phyloP scores from a whole-genome alignment of 1,140 invertebrate species.

The Brachionus angularis region DNA sequence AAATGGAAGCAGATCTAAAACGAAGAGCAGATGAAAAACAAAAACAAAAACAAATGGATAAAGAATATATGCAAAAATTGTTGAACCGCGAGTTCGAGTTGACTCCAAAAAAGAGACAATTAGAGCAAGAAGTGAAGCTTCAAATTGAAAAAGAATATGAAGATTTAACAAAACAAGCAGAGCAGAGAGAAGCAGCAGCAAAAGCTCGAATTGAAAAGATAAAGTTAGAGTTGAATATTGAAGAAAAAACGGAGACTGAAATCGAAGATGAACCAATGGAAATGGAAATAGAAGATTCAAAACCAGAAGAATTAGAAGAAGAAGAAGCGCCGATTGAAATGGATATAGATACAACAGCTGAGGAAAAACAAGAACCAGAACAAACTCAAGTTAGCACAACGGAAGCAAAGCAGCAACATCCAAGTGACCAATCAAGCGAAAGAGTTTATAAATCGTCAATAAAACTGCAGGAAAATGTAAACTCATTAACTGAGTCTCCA shows the following conservation, averaged over 20 bases:
- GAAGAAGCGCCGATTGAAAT: background rate
- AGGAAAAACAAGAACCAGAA: background rate
- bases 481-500: background rate
- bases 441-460: conserved; percentile 4
- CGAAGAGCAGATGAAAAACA: conserved; percentile 31
- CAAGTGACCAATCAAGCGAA: background rate
- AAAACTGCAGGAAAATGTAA: background rate
- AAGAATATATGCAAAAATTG: conserved; percentile 36
- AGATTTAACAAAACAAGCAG: background rate
- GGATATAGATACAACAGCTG: background rate
- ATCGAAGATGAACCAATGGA: background rate
- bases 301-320: too few species aligned
- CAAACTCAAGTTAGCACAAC: conserved; percentile 3
- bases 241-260: background rate
- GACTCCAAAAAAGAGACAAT: background rate
- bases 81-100: conserved; percentile 15
- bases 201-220: conserved; percentile 2
- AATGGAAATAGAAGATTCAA: conserved; percentile 11
- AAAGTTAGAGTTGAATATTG: background rate
- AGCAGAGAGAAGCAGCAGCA: conserved; percentile 11
- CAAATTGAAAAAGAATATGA: conserved; percentile 33
- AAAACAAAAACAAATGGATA: conserved; percentile 10
- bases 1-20: conserved; percentile 27
- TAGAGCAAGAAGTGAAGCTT: conserved; percentile 5
- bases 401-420: background rate